Evolutionary conservation across 2,797 vertebrate species (phyloP), one percentile per base, ranked within the genome.

Genomic region (Enteromius fasciolatus): DNA sequence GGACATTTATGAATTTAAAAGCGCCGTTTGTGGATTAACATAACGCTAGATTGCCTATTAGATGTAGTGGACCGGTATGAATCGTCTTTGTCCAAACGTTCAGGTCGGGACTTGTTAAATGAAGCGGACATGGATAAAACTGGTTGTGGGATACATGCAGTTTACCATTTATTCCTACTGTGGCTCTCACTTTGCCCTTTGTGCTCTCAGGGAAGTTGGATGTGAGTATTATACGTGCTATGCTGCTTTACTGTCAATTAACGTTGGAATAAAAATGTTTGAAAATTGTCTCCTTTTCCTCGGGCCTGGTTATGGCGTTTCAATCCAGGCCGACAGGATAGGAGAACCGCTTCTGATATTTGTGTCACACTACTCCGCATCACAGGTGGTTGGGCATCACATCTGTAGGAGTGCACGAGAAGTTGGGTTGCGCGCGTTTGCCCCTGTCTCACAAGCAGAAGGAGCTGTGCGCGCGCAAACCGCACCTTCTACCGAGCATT

Each of bases 361-460:
- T 85, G 81, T 73, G 82, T 81, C 81, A 9, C 78, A 23, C 73
- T 84, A 72, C 76, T 84, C 57, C 75, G 59, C 85, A 77, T 84
- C 76, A 85, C 93, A 97, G 97, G 96, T 96, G 97, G 96, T 76
- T 99, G 89, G 97, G 96, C 59, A 91, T 96, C 86, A 93, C 95
- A 14, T 93, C 96, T 20, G 90, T 93, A 1, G 95, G 95, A n/a
- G 92, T 91, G 15, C 92, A 94, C 1, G 97, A 97, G 91, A 93
- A 93, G 84, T 89, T 92, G 89, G 93, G 93, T 84, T 99, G 97
- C 63, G 33, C 92, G 11, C 90, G 89, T 87, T 90, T 95, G 54
- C 94, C 95, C 0, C 91, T 99, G 84, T 96, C 90, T 88, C 89
- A 81, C 85, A 92, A 88, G 81, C 98, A 98, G 94, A 94, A 93